Evolutionary conservation across 2,888 invertebrate genomes (phyloP).

Genomic region (Oligia fasciuncula): DNA sequence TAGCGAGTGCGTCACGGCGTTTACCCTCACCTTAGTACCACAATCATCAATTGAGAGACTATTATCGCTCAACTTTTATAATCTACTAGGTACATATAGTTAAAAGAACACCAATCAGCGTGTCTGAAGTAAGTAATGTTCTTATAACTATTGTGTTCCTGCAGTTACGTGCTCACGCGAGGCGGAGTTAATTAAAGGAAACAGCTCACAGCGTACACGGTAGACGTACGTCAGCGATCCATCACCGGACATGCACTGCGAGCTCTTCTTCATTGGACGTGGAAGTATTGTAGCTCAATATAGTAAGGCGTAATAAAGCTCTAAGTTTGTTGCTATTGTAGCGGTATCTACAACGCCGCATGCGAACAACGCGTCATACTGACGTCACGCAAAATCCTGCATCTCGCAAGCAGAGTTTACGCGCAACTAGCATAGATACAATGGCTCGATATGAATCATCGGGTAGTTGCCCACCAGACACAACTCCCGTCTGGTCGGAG

Average conservation of each 20-base stretch:
- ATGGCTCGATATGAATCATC: no score
- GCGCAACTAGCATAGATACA: no score
- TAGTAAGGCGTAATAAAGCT: background rate
- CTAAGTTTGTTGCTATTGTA: background rate
- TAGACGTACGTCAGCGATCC: constrained; percentile 45
- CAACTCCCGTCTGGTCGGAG: no score
- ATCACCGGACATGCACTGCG: constrained; percentile 57
- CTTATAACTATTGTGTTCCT: constrained; percentile 54
- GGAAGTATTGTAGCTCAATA: background rate
- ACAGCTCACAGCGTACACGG: constrained; percentile 42
- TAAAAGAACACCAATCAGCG: background rate
- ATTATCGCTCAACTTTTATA: background rate
- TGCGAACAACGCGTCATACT: no score
- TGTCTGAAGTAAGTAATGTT: constrained; percentile 34
- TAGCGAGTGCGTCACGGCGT: background rate
- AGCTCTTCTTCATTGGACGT: constrained; percentile 34
- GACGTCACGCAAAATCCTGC: no score
- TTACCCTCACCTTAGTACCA: background rate
- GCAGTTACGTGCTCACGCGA: constrained; percentile 56
- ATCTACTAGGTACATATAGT: background rate
- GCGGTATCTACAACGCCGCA: no score
- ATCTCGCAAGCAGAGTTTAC: no score
- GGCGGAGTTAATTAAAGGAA: constrained; percentile 58
- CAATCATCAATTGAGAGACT: background rate
- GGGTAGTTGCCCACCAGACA: no score